Evolutionary conservation across 2,888 invertebrate species (phyloP), one percentile per base, ranked within the genome.

Genomic region (Diaprepes abbreviatus): DNA sequence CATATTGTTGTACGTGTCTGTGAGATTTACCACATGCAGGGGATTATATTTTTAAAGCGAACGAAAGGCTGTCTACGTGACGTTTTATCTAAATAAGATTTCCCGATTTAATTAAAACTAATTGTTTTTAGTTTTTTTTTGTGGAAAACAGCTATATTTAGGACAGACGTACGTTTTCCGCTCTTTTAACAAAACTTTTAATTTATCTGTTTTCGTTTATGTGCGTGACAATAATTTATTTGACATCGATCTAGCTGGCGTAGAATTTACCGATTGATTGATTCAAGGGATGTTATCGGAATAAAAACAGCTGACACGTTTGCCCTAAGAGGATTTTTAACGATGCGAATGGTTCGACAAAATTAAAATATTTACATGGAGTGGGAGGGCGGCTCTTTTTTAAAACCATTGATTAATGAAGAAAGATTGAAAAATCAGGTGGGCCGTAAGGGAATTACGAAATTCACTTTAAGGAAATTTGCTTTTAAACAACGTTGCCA

Each of bases 21-120:
- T 6, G 24, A 45, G 31, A 45, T 19, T 35, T 60, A 35, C 67
- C 67, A 62, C 60, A 67, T 57, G 64, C 45, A 35, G 12, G 21
- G 63, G 24, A 69, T 64, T 64, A 69, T 69, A 64, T 64, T 69
- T 62, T 64, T 64, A 57, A 68, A 52, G 33, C 36, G 58, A 59
- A 58, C 64, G 63, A 64, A 62, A 69, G 59, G 40, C 58, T 19
- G 50, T 64, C 40, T 69, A 63, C 64, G 64, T 64, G 64, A 69
- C 43, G 59, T 38, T 69, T 64, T 69, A 59, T 64, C 63, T 69
- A 64, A 69, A 69, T 58, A 69, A 64, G 69, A 54, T 36, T 58
- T 63, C 50, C 59, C 24, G 58, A 59, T 69, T 69, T 69, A 69
- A 69, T 69, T 69, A 69, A 69, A 69, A 64, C 64, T 58, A 69